Percentiles rank a stretch among this genome's conserved stretches.
Evolutionary conservation across 23 tunicate species (phyloP).

Genomic region (Clavelina lepadiformis): DNA sequence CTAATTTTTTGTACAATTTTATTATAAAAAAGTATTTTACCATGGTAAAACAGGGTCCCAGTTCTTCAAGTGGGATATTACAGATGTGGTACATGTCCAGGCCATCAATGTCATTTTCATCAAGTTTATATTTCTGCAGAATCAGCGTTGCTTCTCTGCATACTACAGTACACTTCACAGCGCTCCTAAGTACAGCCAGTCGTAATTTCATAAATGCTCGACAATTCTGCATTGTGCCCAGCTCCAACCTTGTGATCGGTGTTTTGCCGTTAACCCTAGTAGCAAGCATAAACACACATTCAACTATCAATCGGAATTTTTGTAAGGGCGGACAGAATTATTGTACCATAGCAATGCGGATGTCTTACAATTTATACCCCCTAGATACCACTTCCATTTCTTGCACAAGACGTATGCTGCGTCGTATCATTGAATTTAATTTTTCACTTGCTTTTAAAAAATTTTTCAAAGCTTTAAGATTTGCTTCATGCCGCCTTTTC

Average conservation of each 20-base stretch:
- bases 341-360: background rate
- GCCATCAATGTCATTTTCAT: background rate
- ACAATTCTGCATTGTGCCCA: background rate
- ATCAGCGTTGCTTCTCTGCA: constrained; percentile 30
- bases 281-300: background rate
- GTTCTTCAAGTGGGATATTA: constrained; percentile 24
- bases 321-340: background rate
- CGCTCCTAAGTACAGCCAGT: background rate
- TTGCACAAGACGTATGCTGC: constrained; percentile 37
- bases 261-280: constrained; percentile 48
- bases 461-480: constrained; percentile 1
- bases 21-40: background rate
- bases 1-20: no score
- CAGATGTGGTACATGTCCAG: constrained; percentile 7
- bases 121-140: constrained; percentile 5
- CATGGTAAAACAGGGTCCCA: constrained; percentile 18
- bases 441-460: constrained; percentile 19
- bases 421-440: constrained; percentile 5
- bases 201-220: constrained; percentile 22
- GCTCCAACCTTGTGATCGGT: constrained; percentile 37
- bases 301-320: background rate
- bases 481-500: constrained; percentile 39
- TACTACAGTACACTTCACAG: constrained; percentile 6
- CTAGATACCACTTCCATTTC: constrained; percentile 61
- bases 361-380: constrained; percentile 42